Base-by-base conservation (phyloP, 2,888 invertebrate species). In the Mamestra brassicae region DNA sequence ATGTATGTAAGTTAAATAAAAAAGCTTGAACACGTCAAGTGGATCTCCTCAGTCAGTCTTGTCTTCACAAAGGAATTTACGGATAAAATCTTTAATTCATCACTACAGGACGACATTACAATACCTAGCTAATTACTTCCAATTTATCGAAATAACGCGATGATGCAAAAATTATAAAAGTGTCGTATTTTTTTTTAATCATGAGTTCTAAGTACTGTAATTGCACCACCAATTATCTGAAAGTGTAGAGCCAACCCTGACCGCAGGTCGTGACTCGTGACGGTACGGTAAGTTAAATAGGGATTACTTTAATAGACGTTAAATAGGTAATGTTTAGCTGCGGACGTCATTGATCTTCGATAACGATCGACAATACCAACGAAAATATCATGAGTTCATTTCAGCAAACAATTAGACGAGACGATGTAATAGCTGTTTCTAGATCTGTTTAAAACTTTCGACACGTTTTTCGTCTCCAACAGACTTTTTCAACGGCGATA, bases 231-330 rank as follows among this genome's bases (percentile, higher is more conserved):
- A 13, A 74, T 75, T 67, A 54, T 55, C 38, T 42, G 10, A 75
- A 55, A 50, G 11, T 42, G 47, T 50, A 55, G 74, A 42, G 10
- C n/a, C 11, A 54, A 68, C 75, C 60, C 52, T 75, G 75, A 68
- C 38, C 68, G 34, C 61, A 47, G 34, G n/a, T 34, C 38, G 34
- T 74, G 26, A 67, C 52, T 52, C 47, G 34, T 74, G 26, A 74
- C 45, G 45, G 66, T 60, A 66, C 50, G 47, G 13, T 60, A 13
- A 66, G 11, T 36, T 36, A 17, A 74, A 26, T 47, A 52, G 17
- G 3, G 17, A 58, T 58, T 6, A 45, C 42, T 4, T 36, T 50
- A 64, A 50, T 36, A 36, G 50, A 15, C 1, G 15, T 50, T 73
- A 36, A 57, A 52, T 36, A 73, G 26, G 55, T 50, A 0, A 11